These are phyloP conservation scores for Notiomystis cincta DNA, from an alignment of 2,113 vertebrate species.

Conservation along the genomic window DNA sequence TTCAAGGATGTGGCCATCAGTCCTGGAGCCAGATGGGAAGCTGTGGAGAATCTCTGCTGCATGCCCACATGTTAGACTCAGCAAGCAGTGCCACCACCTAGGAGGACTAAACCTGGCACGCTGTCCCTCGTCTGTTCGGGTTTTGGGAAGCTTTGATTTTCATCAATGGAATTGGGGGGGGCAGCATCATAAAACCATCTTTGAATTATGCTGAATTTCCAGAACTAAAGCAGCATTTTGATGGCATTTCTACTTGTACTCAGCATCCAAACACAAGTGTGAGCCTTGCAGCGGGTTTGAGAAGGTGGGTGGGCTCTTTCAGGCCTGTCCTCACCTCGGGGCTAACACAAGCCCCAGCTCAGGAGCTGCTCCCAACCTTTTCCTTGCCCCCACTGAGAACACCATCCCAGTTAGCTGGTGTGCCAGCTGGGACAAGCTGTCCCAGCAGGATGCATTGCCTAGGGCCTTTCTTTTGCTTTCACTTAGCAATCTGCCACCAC, in stretches of 20 bases:
- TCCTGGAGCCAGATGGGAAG: background rate
- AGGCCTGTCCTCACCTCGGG: background rate
- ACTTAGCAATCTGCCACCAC: background rate
- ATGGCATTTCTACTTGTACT: background rate
- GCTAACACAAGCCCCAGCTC: background rate
- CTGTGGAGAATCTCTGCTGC: background rate
- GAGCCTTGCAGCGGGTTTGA: background rate
- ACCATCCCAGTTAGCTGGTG: fast-evolving
- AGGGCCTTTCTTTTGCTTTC: background rate
- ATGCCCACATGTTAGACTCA: background rate
- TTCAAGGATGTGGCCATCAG: background rate
- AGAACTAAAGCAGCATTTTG: slow-evolving; percentile 20
- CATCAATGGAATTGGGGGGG: background rate
- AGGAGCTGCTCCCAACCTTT: background rate
- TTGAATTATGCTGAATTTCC: slow-evolving; percentile 14
- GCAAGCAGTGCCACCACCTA: background rate
- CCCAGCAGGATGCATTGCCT: background rate
- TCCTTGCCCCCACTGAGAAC: background rate
- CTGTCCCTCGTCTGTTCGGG: background rate
- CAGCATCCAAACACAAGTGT: background rate
- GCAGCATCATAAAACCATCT: background rate
- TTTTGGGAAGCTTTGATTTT: slow-evolving; percentile 7
- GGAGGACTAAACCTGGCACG: background rate
- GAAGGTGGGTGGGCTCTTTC: background rate
- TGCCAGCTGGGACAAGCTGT: background rate